These are phyloP conservation scores for Aphis craccivora DNA, from an alignment of 1,140 invertebrate genomes.

Conservation along the genomic window DNA sequence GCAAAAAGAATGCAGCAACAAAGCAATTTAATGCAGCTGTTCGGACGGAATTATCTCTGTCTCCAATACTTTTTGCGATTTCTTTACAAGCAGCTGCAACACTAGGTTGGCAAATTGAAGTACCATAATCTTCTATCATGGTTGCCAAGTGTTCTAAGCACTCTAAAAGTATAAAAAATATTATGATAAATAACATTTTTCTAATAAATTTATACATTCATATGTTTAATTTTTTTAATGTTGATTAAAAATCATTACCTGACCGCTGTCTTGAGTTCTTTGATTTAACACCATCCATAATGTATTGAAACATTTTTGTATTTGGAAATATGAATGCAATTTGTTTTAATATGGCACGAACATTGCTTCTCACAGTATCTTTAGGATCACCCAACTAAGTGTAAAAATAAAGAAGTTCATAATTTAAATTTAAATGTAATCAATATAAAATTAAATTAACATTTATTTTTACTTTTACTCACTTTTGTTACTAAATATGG, in stretches of 20 bases:
- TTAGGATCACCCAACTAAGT: conserved; percentile 91
- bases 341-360: conserved; percentile 84
- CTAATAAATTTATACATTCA: neutral
- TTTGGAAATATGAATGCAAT: conserved; percentile 87
- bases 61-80: conserved; percentile 92
- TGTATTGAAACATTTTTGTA: conserved; percentile 86
- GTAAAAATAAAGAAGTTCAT: conserved; percentile 57
- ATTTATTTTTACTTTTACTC: conserved; percentile 58
- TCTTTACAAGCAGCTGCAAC: conserved; percentile 84
- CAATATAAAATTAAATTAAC: neutral
- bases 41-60: conserved; percentile 94
- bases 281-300: conserved; percentile 94
- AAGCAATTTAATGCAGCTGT: conserved; percentile 95
- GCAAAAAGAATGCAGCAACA: conserved; percentile 87
- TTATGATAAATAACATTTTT: neutral
- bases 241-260: conserved; percentile 66
- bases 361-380: conserved; percentile 88
- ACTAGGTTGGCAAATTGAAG: conserved; percentile 82
- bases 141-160: conserved; percentile 90
- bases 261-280: conserved; percentile 96
- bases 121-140: conserved; percentile 86
- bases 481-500: conserved; percentile 93
- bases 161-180: conserved; percentile 68
- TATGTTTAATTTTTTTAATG: neutral
- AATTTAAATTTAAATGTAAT: neutral